These are phyloP conservation scores for Aphyosemion australe DNA, from an alignment of 2,113 vertebrate species.

Conservation along the genomic window DNA sequence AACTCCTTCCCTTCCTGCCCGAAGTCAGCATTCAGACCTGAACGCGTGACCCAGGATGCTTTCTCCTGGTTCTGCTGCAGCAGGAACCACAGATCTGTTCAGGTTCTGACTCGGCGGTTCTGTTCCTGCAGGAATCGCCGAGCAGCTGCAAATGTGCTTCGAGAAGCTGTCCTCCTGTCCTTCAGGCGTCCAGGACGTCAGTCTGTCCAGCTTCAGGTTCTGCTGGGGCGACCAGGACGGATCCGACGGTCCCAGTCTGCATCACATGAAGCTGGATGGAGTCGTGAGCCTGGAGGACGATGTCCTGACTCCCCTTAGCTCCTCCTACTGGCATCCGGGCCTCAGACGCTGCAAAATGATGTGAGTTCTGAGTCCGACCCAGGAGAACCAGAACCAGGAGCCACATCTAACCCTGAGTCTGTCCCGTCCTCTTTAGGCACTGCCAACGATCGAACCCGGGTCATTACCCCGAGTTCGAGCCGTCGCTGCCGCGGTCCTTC, in stretches of 20 bases:
- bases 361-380: slow-evolving; percentile 10
- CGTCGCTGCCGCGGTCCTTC: slow-evolving; percentile 63
- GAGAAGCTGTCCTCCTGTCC: slow-evolving; percentile 70
- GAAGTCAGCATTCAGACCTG: no score
- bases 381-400: no score
- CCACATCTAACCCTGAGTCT: neutral
- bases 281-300: slow-evolving; percentile 34
- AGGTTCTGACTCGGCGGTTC: neutral
- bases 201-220: slow-evolving; percentile 86
- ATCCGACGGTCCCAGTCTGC: slow-evolving; percentile 79
- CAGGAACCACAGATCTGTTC: no score
- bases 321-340: slow-evolving; percentile 85
- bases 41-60: no score
- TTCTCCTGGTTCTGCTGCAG: no score
- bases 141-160: slow-evolving; percentile 84
- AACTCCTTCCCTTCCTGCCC: no score
- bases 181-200: slow-evolving; percentile 2
- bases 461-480: slow-evolving; percentile 54
- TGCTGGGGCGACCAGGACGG: slow-evolving; percentile 80
- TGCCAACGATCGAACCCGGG: neutral
- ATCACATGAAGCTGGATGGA: slow-evolving; percentile 77
- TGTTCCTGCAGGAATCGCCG: slow-evolving; percentile 78
- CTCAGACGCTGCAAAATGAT: neutral
- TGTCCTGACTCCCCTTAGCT: slow-evolving; percentile 55
- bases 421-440: slow-evolving; percentile 8